These are phyloP conservation scores for Euura lappo DNA, from an alignment of 1,140 invertebrate species.

Conservation along the genomic window DNA sequence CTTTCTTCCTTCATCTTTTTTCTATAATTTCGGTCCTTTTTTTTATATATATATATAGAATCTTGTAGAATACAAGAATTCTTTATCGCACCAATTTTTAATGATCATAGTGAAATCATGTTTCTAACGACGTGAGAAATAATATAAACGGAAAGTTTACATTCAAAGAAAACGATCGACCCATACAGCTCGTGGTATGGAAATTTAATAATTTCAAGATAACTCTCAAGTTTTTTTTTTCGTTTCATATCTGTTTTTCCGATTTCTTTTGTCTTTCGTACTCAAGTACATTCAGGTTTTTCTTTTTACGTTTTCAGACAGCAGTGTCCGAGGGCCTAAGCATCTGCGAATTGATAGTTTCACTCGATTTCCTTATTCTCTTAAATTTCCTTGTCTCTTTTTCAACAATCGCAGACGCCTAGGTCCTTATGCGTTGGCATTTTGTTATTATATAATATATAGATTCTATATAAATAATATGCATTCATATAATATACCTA, in stretches of 20 bases:
- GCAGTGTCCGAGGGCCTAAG: not conserved
- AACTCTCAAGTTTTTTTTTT: not conserved
- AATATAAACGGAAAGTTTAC: too few relatives aligned
- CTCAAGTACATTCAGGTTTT: slow-evolving; percentile 1
- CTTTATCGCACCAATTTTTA: not conserved
- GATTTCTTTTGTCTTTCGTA: not conserved
- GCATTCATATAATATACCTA: slow-evolving; percentile 60
- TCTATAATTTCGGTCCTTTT: slow-evolving; percentile 8
- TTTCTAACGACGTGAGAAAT: not conserved
- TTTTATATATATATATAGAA: too few relatives aligned
- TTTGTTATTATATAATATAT: slow-evolving; percentile 59
- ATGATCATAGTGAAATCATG: not conserved
- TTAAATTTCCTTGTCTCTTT: slow-evolving; percentile 25
- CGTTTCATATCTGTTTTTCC: not conserved
- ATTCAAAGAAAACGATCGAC: not conserved
- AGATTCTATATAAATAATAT: slow-evolving; percentile 62
- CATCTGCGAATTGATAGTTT: not conserved
- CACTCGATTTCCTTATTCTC: slow-evolving; percentile 21
- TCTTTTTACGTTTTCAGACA: not conserved
- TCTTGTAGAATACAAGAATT: too few relatives aligned
- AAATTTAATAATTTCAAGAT: not conserved
- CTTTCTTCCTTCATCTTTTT: slow-evolving; percentile 27
- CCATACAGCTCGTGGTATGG: not conserved
- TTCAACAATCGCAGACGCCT: slow-evolving; percentile 37
- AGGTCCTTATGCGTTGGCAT: slow-evolving; percentile 56